Evolutionary conservation across 1,140 invertebrate genomes (phyloP).

Genomic region (Coenobita brevimanus): DNA sequence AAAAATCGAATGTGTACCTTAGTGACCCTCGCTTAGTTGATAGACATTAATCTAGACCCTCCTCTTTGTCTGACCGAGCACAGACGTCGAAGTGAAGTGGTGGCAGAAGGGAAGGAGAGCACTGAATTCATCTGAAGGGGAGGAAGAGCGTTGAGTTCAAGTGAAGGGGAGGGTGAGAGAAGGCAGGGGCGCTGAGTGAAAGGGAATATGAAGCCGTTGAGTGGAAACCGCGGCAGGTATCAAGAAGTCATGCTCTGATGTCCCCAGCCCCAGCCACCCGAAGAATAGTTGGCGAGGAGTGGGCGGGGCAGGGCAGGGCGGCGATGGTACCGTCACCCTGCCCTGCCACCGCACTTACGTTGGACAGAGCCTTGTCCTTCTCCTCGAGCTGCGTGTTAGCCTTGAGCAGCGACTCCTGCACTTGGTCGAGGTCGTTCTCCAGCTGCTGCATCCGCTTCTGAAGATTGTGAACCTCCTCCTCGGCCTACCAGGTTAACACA

Average conservation of each 20-base stretch:
- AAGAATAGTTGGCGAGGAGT: conserved; percentile 13
- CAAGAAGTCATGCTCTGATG: conserved; percentile 27
- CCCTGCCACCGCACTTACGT: conserved; percentile 75
- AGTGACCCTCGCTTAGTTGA: no score
- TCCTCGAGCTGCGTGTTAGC: conserved; percentile 97
- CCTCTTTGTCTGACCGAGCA: no score
- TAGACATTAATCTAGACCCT: no score
- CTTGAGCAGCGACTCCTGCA: conserved; percentile 94
- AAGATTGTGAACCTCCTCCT: conserved; percentile 77
- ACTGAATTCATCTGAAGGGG: no score
- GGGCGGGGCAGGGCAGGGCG: neutral
- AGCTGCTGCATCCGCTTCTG: conserved; percentile 99
- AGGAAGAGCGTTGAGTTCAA: no score
- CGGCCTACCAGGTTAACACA: conserved; percentile 62
- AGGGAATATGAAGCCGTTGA: neutral
- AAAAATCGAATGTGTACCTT: no score
- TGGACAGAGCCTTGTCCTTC: conserved; percentile 97
- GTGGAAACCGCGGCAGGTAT: neutral
- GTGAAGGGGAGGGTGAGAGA: no score
- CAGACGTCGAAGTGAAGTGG: no score
- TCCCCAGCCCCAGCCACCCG: conserved; percentile 12
- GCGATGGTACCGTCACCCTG: no score
- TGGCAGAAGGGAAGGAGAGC: no score
- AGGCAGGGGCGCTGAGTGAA: neutral
- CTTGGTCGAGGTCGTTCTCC: conserved; percentile 98